Evolutionary conservation across 2,113 vertebrate species (phyloP).

Genomic region (Suncus etruscus): DNA sequence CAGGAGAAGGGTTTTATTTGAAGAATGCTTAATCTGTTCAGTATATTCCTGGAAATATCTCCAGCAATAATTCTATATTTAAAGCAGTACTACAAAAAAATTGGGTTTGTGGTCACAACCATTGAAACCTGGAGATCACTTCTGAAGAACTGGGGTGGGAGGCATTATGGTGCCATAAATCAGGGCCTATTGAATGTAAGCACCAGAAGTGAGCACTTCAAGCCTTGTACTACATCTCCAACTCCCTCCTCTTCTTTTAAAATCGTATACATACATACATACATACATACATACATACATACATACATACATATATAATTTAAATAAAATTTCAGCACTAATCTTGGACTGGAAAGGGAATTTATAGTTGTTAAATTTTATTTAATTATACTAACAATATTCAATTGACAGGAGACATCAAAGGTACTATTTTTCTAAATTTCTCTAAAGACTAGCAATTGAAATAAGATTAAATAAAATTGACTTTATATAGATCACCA

Average conservation of each 20-base stretch:
- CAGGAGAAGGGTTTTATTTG: background rate
- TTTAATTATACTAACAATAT: constrained; percentile 11
- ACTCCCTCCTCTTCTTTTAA: background rate
- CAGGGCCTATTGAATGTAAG: too few species aligned
- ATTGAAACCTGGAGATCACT: too few species aligned
- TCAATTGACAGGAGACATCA: constrained; percentile 4
- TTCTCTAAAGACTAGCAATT: background rate
- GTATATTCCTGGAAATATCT: constrained; percentile 28
- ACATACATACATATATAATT: background rate
- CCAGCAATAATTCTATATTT: constrained; percentile 7
- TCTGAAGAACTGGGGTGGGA: too few species aligned
- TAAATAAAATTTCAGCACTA: background rate
- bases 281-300: background rate
- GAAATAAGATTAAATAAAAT: background rate
- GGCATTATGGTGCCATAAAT: too few species aligned
- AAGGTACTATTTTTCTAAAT: constrained; percentile 7
- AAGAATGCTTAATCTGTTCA: background rate
- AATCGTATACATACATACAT: background rate
- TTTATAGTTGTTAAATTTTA: constrained; percentile 1
- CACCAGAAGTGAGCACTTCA: too few species aligned
- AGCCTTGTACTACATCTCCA: too few species aligned
- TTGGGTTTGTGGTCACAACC: too few species aligned
- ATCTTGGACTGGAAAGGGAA: background rate
- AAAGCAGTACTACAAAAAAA: background rate
- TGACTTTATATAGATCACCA: background rate